Evolutionary conservation across 2,797 vertebrate genomes (phyloP).

Genomic region (Danionella dracula): DNA sequence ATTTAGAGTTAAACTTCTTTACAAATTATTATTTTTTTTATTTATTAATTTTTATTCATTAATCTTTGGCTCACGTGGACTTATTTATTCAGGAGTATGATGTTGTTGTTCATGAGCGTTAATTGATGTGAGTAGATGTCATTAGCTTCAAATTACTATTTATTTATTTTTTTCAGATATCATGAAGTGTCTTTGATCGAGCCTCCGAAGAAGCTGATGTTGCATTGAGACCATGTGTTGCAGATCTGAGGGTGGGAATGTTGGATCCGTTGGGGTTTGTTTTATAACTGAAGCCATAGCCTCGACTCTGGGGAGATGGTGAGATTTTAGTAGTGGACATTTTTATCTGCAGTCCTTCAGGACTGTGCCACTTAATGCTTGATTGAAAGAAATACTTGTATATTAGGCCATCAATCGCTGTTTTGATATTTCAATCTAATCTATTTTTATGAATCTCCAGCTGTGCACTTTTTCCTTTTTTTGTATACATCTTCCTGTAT

Average conservation of each 20-base stretch:
- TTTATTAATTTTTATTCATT: too few species aligned
- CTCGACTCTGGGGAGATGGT: conserved; percentile 30
- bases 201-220: conserved; percentile 74
- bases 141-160: not conserved
- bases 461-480: conserved; percentile 16
- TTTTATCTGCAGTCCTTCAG: conserved; percentile 53
- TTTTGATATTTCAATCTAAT: conserved; percentile 31
- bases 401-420: conserved; percentile 46
- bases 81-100: too few species aligned
- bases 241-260: conserved; percentile 40
- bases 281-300: conserved; percentile 42
- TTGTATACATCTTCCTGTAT: not conserved
- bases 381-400: conserved; percentile 42
- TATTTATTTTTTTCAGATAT: conserved; percentile 67
- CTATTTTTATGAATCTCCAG: conserved; percentile 43
- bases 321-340: conserved; percentile 48
- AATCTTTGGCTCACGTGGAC: too few species aligned
- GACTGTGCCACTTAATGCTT: conserved; percentile 42
- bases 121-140: not conserved
- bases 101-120: too few species aligned
- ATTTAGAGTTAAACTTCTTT: too few species aligned
- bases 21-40: too few species aligned
- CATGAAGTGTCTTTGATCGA: conserved; percentile 81
- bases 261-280: conserved; percentile 32
- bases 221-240: conserved; percentile 54